phyloP scores from a whole-genome alignment of 2,113 vertebrate genomes.

The Prionailurus viverrinus region DNA sequence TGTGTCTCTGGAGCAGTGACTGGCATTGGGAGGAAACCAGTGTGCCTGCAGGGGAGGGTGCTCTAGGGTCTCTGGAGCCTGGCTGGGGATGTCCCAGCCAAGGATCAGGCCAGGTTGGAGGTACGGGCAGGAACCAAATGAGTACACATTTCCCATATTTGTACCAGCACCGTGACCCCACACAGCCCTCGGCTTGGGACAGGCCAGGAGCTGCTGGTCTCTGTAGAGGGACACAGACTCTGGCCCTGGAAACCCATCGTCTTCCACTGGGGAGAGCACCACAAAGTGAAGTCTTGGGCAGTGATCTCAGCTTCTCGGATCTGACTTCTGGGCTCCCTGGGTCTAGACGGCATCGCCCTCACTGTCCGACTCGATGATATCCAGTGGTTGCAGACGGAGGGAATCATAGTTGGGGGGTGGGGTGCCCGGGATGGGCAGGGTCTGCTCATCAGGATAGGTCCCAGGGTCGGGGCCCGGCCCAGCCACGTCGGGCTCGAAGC shows the following conservation, averaged over 20 bases:
- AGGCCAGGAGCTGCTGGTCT: not conserved
- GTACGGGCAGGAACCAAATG: not conserved
- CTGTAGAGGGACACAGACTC: not conserved
- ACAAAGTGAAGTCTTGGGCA: not conserved
- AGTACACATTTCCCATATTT: fast-evolving
- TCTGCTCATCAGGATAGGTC: not conserved
- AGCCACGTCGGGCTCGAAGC: slow-evolving; percentile 77
- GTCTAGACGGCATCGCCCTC: slow-evolving; percentile 77
- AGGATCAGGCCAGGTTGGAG: not conserved
- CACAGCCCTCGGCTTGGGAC: not conserved
- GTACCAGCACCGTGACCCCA: fast-evolving
- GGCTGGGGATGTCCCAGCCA: not conserved
- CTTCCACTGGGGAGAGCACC: not conserved
- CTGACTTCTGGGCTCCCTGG: fast-evolving
- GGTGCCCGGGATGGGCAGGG: slow-evolving; percentile 86
- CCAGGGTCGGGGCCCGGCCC: fast-evolving
- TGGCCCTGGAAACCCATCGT: not conserved
- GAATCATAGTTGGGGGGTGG: slow-evolving; percentile 91
- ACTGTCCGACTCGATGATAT: not conserved
- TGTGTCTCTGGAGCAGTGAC: not conserved
- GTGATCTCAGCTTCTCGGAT: not conserved
- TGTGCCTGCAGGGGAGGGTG: no score
- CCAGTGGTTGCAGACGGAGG: slow-evolving; percentile 78
- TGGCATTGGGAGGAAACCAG: not conserved
- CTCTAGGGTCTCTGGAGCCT: not conserved